Percentiles rank a stretch among this genome's conserved stretches.
Conservation (phyloP, 2,888 invertebrate genomes). For the Portevinia maculata region DNA sequence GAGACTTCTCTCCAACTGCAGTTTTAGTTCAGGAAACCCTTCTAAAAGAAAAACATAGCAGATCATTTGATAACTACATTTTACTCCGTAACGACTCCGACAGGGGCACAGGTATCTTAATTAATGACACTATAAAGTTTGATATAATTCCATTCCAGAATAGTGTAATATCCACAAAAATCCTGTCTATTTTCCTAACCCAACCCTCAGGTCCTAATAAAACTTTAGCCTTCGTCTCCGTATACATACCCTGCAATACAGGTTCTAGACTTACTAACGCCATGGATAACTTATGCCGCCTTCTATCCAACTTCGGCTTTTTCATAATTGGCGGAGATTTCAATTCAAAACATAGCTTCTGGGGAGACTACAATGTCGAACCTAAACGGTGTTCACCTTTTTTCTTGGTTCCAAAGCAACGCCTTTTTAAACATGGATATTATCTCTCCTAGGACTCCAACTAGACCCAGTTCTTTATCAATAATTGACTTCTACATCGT, state of each 20-base stretch:
- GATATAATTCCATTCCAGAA: neutral
- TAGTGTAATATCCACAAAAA: constrained; percentile 2
- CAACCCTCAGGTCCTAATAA: neutral
- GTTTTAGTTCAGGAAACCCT: neutral
- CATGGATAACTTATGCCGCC: neutral
- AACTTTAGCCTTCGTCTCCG: neutral
- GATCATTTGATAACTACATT: neutral
- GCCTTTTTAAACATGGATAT: too few species aligned
- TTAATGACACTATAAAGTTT: neutral
- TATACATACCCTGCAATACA: constrained; percentile 8
- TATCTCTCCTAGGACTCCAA: too few species aligned
- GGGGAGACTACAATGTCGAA: neutral
- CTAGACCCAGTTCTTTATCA: too few species aligned
- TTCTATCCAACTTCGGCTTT: neutral
- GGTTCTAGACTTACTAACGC: neutral
- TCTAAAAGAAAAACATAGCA: neutral
- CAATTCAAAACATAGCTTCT: neutral
- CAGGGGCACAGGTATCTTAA: constrained; percentile 6
- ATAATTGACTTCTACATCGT: too few species aligned
- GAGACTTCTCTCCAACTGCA: neutral
- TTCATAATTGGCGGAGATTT: neutral
- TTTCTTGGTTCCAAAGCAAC: too few species aligned
- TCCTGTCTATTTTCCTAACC: neutral
- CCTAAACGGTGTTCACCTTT: too few species aligned
- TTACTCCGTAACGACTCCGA: neutral